phyloP scores from a whole-genome alignment of 2,113 vertebrate species.

The Otus sunia region DNA sequence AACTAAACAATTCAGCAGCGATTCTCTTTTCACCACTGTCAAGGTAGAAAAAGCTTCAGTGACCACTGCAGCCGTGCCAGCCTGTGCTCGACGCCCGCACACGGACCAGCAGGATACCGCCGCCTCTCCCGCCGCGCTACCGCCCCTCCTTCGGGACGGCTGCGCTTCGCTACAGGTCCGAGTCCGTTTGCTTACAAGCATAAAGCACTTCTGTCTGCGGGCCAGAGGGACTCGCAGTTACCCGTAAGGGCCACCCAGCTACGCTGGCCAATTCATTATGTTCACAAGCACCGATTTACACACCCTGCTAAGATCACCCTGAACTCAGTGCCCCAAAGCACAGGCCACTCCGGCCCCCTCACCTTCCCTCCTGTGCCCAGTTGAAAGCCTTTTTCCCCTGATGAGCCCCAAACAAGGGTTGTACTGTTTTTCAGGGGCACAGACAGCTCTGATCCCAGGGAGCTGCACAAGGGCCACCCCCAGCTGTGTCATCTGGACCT shows the following conservation, averaged over 20 bases:
- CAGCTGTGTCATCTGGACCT: not conserved
- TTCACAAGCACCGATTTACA: not conserved
- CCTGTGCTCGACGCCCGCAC: not conserved
- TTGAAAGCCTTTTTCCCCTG: not conserved
- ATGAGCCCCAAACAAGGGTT: no score
- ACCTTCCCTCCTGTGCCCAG: not conserved
- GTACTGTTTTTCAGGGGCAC: rapidly evolving
- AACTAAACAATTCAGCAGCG: not conserved
- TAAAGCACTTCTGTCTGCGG: not conserved
- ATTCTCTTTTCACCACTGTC: not conserved
- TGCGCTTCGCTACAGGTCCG: no score
- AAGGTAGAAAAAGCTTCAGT: not conserved
- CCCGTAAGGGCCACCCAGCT: rapidly evolving
- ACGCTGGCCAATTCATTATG: rapidly evolving
- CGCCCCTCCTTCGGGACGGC: not conserved
- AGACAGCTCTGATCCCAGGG: not conserved
- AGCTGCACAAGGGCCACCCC: not conserved
- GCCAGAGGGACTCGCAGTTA: rapidly evolving
- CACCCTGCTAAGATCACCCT: not conserved
- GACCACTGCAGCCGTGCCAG: not conserved
- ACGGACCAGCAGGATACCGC: rapidly evolving
- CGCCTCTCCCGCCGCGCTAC: rapidly evolving
- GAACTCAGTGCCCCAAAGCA: not conserved
- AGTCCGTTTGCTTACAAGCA: no score
- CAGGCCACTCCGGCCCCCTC: not conserved